Base-by-base conservation (phyloP, 2,888 invertebrate species). In the Agrotis exclamationis region DNA sequence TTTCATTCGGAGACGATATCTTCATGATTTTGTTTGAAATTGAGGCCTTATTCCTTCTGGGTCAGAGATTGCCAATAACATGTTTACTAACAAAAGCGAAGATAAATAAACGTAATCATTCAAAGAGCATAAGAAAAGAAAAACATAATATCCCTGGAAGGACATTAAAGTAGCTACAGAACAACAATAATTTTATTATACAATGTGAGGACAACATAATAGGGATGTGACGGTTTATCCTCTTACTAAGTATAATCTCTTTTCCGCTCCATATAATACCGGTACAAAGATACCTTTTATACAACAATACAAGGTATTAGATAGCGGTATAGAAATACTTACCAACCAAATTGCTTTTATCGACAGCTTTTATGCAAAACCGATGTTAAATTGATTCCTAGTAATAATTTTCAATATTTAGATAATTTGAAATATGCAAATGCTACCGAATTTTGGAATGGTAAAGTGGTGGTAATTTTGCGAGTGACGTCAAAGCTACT, bases 401-500 rank as follows among this genome's bases (percentile, higher is more conserved):
- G 5, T n/a, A 59, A 53, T 51, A 63, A 59, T 47, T 24, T 53
- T 18, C 4, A 33, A 47, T 47, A 70, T 59, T 20, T 18, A 48
- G 20, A 6, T 24, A 50, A 39, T 39, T 39, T 39, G 11, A 45
- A 47, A 5, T 39, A 65, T 63, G 53, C 50, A 59, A 63, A 68
- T 59, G 11, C 18, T 22, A n/a, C 62, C 22, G 7, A 56, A 68
- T 74, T 20, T 59, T 47, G 54, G 39, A 68, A 51, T 59, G n/a
- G 13, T 44, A 13, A 56, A 74, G 54, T 58, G 75, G 45, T 51
- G 14, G 18, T 18, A 13, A 75, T 68, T 75, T 54, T 20, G 28
- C 18, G 18, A 75, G 75, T 80, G 68, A 56, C 54, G 20, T 59
- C 28, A 80, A 75, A 68, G 76, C 58, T 47, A 59, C 45, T 63